These are phyloP conservation scores for Terebella lapidaria DNA, from an alignment of 2,888 invertebrate genomes.

Conservation along the genomic window DNA sequence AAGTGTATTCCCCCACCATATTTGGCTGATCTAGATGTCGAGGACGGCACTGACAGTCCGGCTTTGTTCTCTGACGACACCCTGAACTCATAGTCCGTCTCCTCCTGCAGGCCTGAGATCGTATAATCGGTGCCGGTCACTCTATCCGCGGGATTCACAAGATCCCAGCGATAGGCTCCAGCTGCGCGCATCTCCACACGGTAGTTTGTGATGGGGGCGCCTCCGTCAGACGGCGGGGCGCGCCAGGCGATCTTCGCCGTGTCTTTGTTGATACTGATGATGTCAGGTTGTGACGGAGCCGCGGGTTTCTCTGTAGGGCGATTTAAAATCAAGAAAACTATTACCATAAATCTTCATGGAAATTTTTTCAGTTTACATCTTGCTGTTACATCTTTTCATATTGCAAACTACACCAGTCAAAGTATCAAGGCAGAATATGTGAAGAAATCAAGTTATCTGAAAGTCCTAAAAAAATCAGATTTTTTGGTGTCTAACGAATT, in stretches of 20 bases:
- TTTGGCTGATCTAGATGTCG: conserved; percentile 20
- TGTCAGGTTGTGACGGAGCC: conserved; percentile 26
- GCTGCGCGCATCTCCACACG: conserved; percentile 29
- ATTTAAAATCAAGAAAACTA: neutral
- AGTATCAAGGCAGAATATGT: too few relatives aligned
- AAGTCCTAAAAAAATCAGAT: too few relatives aligned
- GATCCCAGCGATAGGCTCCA: conserved; percentile 24
- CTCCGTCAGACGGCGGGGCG: conserved; percentile 33
- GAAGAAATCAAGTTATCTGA: too few relatives aligned
- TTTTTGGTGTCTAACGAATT: too few relatives aligned
- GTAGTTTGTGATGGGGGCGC: conserved; percentile 32
- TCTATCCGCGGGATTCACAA: conserved; percentile 14
- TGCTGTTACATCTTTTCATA: too few relatives aligned
- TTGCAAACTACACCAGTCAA: too few relatives aligned
- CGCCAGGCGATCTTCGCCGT: conserved; percentile 25
- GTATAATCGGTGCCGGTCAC: conserved; percentile 23
- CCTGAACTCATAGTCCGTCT: conserved; percentile 72
- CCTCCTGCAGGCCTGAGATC: conserved; percentile 29
- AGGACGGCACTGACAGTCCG: conserved; percentile 68
- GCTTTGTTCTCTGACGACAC: conserved; percentile 78
- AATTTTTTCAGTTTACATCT: too few relatives aligned
- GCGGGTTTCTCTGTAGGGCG: conserved; percentile 25
- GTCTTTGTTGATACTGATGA: conserved; percentile 24
- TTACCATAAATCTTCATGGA: too few relatives aligned
- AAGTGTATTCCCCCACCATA: conserved; percentile 18